A percentile compares a stretch with the other conserved stretches of the same genome.
Evolutionary conservation across 2,888 invertebrate genomes (phyloP).

Genomic region (Plebejus argus): DNA sequence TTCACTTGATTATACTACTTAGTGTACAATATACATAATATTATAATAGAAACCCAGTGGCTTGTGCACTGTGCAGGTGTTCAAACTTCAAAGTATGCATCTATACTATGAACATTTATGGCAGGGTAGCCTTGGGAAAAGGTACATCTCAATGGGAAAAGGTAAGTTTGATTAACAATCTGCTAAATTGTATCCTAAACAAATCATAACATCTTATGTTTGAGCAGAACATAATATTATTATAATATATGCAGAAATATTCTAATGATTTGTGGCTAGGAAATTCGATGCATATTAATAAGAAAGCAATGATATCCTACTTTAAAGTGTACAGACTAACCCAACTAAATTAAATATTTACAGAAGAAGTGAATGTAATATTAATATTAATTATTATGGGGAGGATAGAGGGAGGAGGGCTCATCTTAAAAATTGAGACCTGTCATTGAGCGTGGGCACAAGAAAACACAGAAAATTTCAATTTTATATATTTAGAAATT

Average conservation of each 20-base stretch:
- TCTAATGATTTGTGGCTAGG: not conserved
- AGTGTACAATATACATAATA: not conserved
- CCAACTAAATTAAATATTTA: not conserved
- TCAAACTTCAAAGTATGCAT: not conserved
- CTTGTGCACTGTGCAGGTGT: too few species aligned
- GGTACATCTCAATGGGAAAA: too few species aligned
- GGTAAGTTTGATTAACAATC: not conserved
- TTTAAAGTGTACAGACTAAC: not conserved
- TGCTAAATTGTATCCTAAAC: not conserved
- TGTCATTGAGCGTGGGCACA: too few species aligned
- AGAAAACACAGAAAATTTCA: too few species aligned
- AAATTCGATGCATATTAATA: conserved; percentile 13
- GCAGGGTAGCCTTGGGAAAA: too few species aligned
- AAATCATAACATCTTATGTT: not conserved
- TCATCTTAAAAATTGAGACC: not conserved
- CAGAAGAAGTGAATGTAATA: not conserved
- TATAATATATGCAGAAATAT: not conserved
- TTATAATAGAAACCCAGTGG: too few species aligned
- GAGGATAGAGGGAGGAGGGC: not conserved
- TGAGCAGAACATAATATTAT: not conserved
- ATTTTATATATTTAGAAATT: too few species aligned
- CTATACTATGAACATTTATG: not conserved
- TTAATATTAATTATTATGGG: not conserved
- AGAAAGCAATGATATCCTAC: not conserved
- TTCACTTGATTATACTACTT: too few species aligned